A percentile compares a stretch with the other conserved stretches of the same genome.
Evolutionary conservation across 2,113 vertebrate genomes (phyloP).

Genomic region (Hypomesus transpacificus): DNA sequence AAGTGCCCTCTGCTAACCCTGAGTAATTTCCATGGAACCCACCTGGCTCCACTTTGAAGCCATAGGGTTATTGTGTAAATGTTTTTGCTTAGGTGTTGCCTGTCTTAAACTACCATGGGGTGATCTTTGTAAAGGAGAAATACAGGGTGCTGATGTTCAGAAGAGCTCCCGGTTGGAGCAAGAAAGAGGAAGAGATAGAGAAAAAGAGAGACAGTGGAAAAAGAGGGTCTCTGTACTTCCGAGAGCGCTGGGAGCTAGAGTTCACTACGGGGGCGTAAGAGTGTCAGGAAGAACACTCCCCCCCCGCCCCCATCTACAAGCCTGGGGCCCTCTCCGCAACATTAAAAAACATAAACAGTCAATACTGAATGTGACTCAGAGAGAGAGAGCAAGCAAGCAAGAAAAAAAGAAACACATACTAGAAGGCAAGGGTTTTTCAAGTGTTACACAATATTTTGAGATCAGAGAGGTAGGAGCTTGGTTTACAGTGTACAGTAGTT

Average conservation of each 20-base stretch:
- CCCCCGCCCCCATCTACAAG: slow-evolving; percentile 67
- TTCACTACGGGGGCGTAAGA: slow-evolving; percentile 81
- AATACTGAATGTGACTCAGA: slow-evolving; percentile 75
- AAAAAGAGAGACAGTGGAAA: slow-evolving; percentile 61
- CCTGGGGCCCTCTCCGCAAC: slow-evolving; percentile 74
- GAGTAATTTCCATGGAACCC: slow-evolving; percentile 62
- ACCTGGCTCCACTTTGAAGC: slow-evolving; percentile 66
- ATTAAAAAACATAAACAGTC: slow-evolving; percentile 80
- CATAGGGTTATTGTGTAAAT: slow-evolving; percentile 68
- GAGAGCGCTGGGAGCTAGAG: slow-evolving; percentile 75
- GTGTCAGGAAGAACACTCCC: slow-evolving; percentile 76
- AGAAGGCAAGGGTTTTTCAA: slow-evolving; percentile 72
- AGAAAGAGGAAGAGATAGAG: slow-evolving; percentile 56
- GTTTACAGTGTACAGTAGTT: slow-evolving; percentile 54
- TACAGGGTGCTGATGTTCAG: slow-evolving; percentile 69
- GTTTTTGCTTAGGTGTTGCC: slow-evolving; percentile 68
- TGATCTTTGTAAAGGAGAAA: slow-evolving; percentile 72
- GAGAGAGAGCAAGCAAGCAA: slow-evolving; percentile 66
- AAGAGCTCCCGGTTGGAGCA: slow-evolving; percentile 68
- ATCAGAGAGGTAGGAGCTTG: slow-evolving; percentile 72
- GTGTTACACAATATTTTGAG: slow-evolving; percentile 76
- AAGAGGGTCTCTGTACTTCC: slow-evolving; percentile 71
- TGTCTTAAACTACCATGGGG: slow-evolving; percentile 73
- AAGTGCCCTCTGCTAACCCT: slow-evolving; percentile 61
- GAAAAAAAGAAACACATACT: slow-evolving; percentile 48